phyloP scores from a whole-genome alignment of 1,140 invertebrate genomes.

The Drosophila ficusphila region DNA sequence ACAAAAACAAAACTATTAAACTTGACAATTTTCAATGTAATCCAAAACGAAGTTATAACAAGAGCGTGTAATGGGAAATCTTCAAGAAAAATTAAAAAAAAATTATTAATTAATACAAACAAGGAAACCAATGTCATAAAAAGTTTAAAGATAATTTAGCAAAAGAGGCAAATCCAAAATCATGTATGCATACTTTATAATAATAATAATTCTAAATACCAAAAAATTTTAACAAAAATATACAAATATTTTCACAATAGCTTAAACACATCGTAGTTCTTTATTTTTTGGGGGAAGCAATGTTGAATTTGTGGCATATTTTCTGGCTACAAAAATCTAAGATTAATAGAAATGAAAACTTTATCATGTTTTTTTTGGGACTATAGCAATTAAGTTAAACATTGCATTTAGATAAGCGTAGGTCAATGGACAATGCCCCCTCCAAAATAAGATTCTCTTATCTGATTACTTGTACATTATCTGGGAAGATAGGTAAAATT shows the following conservation, averaged over 20 bases:
- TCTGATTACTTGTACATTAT: slow-evolving; percentile 11
- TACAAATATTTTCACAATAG: slow-evolving; percentile 80
- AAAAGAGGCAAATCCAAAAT: slow-evolving; percentile 42
- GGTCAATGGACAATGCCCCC: slow-evolving; percentile 7
- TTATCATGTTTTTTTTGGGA: no score
- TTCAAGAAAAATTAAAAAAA: slow-evolving; percentile 13
- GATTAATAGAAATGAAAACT: no score
- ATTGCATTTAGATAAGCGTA: not conserved
- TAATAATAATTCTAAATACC: slow-evolving; percentile 57
- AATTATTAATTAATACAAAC: slow-evolving; percentile 14
- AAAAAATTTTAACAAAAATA: slow-evolving; percentile 74
- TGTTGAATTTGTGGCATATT: not conserved
- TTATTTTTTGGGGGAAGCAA: not conserved
- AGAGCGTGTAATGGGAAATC: slow-evolving; percentile 5
- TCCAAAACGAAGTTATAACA: slow-evolving; percentile 17
- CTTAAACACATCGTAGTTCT: slow-evolving; percentile 43
- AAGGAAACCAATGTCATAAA: slow-evolving; percentile 26
- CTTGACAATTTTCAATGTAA: slow-evolving; percentile 40
- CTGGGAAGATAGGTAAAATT: not conserved
- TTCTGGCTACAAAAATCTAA: not conserved
- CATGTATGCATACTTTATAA: slow-evolving; percentile 60
- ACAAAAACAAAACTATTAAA: slow-evolving; percentile 25
- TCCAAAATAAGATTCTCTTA: not conserved
- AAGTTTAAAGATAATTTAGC: slow-evolving; percentile 52
- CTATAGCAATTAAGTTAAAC: no score